Percentiles rank a stretch among this genome's conserved stretches.
Evolutionary conservation across 2,888 invertebrate genomes (phyloP).

Genomic region (Pristionchus mayeri): DNA sequence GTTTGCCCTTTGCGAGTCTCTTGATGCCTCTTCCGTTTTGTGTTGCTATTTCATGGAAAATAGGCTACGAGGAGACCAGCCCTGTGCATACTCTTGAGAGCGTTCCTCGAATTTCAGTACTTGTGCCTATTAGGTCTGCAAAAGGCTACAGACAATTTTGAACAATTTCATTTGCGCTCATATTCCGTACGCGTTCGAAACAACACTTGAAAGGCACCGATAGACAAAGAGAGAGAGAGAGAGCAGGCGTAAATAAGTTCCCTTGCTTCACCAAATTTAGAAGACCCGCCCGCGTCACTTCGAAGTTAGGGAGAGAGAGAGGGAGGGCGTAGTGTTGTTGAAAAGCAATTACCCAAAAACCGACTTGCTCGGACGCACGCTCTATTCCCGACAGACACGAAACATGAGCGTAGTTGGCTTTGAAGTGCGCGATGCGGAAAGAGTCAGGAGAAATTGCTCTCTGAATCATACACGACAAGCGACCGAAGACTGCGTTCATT

Average conservation of each 20-base stretch:
- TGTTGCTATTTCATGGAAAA: neutral
- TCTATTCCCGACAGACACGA: neutral
- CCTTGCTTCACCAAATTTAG: neutral
- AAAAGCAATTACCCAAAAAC: constrained; percentile 33
- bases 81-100: too few species aligned
- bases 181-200: too few species aligned
- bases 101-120: neutral
- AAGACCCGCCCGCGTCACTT: constrained; percentile 16
- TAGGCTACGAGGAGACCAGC: too few species aligned
- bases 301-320: neutral
- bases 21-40: neutral
- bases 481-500: too few species aligned
- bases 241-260: neutral
- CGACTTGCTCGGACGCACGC: neutral
- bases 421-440: neutral
- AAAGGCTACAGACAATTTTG: too few species aligned
- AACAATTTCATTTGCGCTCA: too few species aligned
- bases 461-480: too few species aligned
- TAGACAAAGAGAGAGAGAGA: neutral
- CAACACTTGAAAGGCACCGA: neutral
- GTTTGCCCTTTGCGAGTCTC: constrained; percentile 18
- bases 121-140: constrained; percentile 2
- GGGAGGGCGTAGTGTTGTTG: constrained; percentile 5
- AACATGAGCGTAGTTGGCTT: neutral
- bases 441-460: too few species aligned